Evolutionary conservation across 2,888 invertebrate genomes (phyloP).

Genomic region (Rambutsinella grinnellia): DNA sequence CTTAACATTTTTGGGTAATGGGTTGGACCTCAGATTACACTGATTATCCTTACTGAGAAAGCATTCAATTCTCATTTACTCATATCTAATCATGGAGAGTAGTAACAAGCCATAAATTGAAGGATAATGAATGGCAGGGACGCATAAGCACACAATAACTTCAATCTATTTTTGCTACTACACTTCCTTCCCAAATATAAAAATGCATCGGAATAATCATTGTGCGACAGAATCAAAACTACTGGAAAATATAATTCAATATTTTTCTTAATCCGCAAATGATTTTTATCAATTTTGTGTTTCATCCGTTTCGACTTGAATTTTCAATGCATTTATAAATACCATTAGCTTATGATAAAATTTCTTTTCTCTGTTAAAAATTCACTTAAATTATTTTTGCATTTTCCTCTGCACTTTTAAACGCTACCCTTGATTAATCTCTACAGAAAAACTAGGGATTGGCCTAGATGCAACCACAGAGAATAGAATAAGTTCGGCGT

Average conservation of each 20-base stretch:
- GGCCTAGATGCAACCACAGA: conserved; percentile 46
- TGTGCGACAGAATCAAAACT: no score
- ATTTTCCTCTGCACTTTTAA: neutral
- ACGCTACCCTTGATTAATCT: conserved; percentile 39
- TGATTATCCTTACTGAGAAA: no score
- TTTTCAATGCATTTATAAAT: neutral
- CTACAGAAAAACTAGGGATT: conserved; percentile 44
- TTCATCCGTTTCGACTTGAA: neutral
- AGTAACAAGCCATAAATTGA: conserved; percentile 31
- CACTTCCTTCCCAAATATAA: neutral
- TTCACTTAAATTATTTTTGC: neutral
- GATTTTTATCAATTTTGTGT: neutral
- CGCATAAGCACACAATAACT: neutral
- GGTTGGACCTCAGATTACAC: conserved; percentile 27
- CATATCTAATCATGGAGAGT: no score
- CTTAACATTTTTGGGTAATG: conserved; percentile 39
- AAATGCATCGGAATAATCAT: no score
- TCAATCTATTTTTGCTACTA: neutral
- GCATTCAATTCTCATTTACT: no score
- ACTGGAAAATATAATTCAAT: no score
- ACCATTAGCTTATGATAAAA: no score
- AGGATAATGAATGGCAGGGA: conserved; percentile 6
- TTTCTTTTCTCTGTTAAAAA: no score
- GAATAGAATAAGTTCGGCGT: conserved; percentile 32
- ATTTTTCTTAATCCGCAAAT: neutral